Evolutionary conservation across 2,888 invertebrate species (phyloP).

Genomic region (Tridacna gigas): DNA sequence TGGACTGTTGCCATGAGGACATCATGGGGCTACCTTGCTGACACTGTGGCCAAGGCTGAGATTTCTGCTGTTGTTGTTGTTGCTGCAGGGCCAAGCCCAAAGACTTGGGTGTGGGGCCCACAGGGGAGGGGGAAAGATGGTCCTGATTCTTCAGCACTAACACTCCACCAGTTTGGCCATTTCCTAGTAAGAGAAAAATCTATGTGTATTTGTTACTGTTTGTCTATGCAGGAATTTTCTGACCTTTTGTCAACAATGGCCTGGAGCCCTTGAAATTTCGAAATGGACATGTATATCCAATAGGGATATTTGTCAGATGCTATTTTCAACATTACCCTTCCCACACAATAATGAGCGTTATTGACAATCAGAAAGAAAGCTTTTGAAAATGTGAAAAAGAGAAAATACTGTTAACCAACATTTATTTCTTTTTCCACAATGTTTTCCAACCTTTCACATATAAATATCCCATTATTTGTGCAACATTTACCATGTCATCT

Average conservation of each 20-base stretch:
- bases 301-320: too few relatives aligned
- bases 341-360: too few relatives aligned
- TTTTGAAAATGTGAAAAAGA: background rate
- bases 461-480: too few relatives aligned
- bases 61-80: slow-evolving; percentile 35
- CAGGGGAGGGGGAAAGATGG: slow-evolving; percentile 34
- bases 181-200: background rate
- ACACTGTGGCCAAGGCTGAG: slow-evolving; percentile 59
- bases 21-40: slow-evolving; percentile 42
- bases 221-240: too few relatives aligned
- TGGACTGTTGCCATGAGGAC: slow-evolving; percentile 62
- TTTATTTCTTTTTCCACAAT: background rate
- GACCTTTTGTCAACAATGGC: too few relatives aligned
- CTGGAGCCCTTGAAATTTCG: too few relatives aligned
- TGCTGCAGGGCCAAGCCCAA: slow-evolving; percentile 5
- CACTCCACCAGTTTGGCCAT: slow-evolving; percentile 55
- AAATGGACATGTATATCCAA: too few relatives aligned
- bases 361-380: too few relatives aligned
- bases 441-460: background rate
- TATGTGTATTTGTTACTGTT: too few relatives aligned
- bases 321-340: too few relatives aligned
- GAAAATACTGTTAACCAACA: background rate
- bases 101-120: background rate
- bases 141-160: slow-evolving; percentile 61
- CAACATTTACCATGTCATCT: too few relatives aligned